Evolutionary conservation across 2,113 vertebrate genomes (phyloP).

Genomic region (Syngnathus floridae): DNA sequence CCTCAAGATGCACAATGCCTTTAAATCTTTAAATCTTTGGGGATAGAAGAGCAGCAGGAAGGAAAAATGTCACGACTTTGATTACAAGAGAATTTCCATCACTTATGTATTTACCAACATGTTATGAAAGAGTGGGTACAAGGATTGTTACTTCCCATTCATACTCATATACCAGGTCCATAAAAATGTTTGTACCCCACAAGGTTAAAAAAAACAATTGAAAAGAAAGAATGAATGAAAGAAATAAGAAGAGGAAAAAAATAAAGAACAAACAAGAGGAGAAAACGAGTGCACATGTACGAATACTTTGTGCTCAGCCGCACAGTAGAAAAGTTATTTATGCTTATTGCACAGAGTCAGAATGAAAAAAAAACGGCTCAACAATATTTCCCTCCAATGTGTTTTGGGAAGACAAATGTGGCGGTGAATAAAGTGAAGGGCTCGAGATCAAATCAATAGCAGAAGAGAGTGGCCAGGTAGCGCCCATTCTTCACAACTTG

Average conservation of each 20-base stretch:
- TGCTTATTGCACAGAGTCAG: slow-evolving; percentile 31
- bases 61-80: neutral
- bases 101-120: neutral
- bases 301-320: neutral
- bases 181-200: too few relatives aligned
- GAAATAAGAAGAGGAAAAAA: neutral
- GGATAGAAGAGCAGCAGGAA: slow-evolving; percentile 8
- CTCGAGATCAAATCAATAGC: slow-evolving; percentile 56
- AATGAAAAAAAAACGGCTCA: slow-evolving; percentile 23
- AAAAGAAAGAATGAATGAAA: neutral
- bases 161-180: too few relatives aligned
- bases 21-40: slow-evolving; percentile 31
- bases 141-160: too few relatives aligned
- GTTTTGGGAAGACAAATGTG: slow-evolving; percentile 53
- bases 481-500: slow-evolving; percentile 39
- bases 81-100: neutral
- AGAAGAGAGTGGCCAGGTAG: slow-evolving; percentile 26
- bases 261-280: neutral
- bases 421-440: slow-evolving; percentile 28
- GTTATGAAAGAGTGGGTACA: too few relatives aligned
- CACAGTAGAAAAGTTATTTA: slow-evolving; percentile 34
- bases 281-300: neutral
- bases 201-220: too few relatives aligned
- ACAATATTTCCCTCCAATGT: slow-evolving; percentile 34
- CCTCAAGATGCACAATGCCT: slow-evolving; percentile 34